Evolutionary conservation across 2,797 vertebrate species (phyloP).

Genomic region (Peromyscus melanophrys): DNA sequence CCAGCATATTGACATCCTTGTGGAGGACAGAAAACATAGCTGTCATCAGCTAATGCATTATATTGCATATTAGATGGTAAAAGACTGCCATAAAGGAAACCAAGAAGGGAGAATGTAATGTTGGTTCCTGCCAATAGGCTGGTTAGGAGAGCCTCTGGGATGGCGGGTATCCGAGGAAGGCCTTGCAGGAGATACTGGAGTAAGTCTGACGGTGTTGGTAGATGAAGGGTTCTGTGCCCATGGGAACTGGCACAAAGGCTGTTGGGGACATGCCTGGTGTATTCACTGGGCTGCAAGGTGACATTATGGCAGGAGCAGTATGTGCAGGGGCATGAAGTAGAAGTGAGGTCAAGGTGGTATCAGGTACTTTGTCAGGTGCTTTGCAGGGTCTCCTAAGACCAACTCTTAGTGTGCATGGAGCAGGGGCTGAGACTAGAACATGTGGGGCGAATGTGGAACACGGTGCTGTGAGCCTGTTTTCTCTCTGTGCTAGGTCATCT

Average conservation of each 20-base stretch:
- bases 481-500: background rate
- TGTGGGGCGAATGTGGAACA: background rate
- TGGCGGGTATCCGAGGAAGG: background rate
- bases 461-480: background rate
- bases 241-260: background rate
- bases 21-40: background rate
- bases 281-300: background rate
- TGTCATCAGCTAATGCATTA: background rate
- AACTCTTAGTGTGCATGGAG: accelerated
- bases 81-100: background rate
- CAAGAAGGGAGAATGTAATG: background rate
- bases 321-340: background rate
- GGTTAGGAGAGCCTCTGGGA: background rate
- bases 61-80: background rate
- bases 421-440: background rate
- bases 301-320: background rate
- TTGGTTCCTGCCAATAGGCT: background rate
- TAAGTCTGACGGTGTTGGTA: background rate
- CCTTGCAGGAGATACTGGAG: background rate
- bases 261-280: background rate
- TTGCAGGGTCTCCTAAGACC: background rate
- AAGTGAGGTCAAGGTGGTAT: background rate
- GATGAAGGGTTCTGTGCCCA: background rate
- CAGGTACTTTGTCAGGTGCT: too few species aligned
- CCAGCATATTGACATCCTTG: background rate